Evolutionary conservation across 1,140 invertebrate genomes (phyloP).

Genomic region (Drosophila navojoa): DNA sequence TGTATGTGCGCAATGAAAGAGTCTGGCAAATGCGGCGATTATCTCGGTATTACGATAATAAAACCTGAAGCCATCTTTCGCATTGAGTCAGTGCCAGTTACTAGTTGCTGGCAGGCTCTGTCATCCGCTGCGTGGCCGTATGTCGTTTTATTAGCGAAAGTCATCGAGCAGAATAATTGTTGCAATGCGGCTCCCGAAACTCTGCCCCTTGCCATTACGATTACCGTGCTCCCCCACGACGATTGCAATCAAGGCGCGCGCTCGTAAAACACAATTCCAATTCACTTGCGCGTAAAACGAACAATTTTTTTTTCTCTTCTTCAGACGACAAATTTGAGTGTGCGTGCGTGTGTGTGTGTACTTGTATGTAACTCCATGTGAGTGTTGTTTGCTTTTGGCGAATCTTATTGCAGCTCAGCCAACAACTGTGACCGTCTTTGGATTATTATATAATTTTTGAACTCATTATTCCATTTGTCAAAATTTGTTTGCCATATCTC

Average conservation of each 20-base stretch:
- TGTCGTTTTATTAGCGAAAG: conserved; percentile 80
- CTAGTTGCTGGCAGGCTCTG: conserved; percentile 31
- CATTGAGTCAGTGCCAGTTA: conserved; percentile 55
- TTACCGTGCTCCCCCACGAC: conserved; percentile 33
- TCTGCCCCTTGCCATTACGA: conserved; percentile 23
- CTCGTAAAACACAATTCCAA: conserved; percentile 70
- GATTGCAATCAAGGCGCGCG: conserved; percentile 66
- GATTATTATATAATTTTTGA: conserved; percentile 72
- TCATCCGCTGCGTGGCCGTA: conserved; percentile 11
- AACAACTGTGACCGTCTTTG: conserved; percentile 66
- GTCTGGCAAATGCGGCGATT: conserved; percentile 53
- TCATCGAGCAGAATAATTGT: conserved; percentile 82
- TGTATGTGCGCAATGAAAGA: conserved; percentile 7
- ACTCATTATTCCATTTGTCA: conserved; percentile 77
- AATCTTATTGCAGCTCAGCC: conserved; percentile 44
- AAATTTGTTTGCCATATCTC: conserved; percentile 54
- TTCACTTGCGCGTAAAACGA: conserved; percentile 77
- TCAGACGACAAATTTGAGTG: conserved; percentile 38
- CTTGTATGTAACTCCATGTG: neutral
- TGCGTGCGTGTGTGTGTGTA: conserved; percentile 4
- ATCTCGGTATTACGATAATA: conserved; percentile 68
- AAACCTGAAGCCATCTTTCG: conserved; percentile 54
- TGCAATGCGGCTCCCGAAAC: conserved; percentile 53
- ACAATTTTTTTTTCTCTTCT: conserved; percentile 54
- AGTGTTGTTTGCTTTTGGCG: conserved; percentile 45